Evolutionary conservation across 2,113 vertebrate genomes (phyloP).

Genomic region (Phrynosoma blainvillii): DNA sequence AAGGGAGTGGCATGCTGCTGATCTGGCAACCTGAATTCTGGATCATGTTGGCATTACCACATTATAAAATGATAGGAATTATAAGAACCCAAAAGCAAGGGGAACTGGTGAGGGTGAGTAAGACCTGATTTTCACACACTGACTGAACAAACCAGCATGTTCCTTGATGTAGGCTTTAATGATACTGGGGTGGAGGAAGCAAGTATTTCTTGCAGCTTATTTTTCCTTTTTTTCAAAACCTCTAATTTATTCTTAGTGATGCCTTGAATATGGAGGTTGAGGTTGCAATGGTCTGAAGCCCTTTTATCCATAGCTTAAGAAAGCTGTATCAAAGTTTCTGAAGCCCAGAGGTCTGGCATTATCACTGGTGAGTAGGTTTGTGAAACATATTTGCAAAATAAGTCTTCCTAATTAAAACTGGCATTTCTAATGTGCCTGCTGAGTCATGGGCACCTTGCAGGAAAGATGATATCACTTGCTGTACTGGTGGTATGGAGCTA

Average conservation of each 20-base stretch:
- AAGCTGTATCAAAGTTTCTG: neutral
- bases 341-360: neutral
- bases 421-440: constrained; percentile 20
- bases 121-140: neutral
- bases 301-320: neutral
- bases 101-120: no score
- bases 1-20: no score
- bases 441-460: neutral
- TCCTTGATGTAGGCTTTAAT: neutral
- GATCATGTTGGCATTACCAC: neutral
- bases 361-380: neutral
- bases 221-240: neutral
- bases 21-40: neutral
- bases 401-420: constrained; percentile 29
- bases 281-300: neutral
- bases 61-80: neutral
- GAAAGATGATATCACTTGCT: neutral
- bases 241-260: neutral
- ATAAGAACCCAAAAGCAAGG: neutral
- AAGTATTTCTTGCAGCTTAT: neutral
- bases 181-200: neutral
- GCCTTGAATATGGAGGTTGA: neutral
- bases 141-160: neutral
- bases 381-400: constrained; percentile 17
- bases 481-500: neutral